phyloP scores from a whole-genome alignment of 2,888 invertebrate genomes.

The Drosophila trichaetosa region DNA sequence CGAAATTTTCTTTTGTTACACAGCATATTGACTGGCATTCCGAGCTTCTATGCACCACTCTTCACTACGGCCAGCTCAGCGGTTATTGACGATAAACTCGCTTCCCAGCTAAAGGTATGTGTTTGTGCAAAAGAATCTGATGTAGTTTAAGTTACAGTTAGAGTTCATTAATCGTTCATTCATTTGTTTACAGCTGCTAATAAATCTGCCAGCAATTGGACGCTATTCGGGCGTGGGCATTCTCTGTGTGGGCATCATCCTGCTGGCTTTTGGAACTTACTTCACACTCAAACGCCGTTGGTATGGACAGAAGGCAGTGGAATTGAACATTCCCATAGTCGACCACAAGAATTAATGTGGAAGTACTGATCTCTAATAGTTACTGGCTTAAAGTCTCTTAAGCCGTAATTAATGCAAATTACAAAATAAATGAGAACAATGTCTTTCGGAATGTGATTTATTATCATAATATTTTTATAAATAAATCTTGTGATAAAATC shows the following conservation, averaged over 20 bases:
- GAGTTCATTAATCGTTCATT: constrained; percentile 1
- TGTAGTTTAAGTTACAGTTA: background rate
- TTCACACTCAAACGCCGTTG: constrained; percentile 74
- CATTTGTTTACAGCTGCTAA: constrained; percentile 61
- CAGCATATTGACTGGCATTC: constrained; percentile 71
- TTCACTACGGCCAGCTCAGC: constrained; percentile 74
- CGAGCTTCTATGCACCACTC: constrained; percentile 78
- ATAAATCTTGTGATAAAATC: background rate
- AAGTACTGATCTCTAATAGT: too few species aligned
- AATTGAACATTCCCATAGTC: constrained; percentile 15
- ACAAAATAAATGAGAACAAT: background rate
- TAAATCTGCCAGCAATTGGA: constrained; percentile 75
- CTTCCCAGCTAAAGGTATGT: constrained; percentile 70
- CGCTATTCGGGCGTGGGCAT: constrained; percentile 75
- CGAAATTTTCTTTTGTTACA: background rate
- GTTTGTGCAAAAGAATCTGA: background rate
- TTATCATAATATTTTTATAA: constrained; percentile 1
- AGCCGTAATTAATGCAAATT: background rate
- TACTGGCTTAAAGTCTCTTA: background rate
- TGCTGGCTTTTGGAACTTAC: constrained; percentile 60
- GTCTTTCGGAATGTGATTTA: constrained; percentile 21
- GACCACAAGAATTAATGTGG: background rate
- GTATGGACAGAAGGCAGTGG: constrained; percentile 64
- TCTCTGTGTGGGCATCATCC: constrained; percentile 68
- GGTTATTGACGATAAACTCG: constrained; percentile 60